phyloP scores from a whole-genome alignment of 2,113 vertebrate species.

The Anser brachyrhynchus region DNA sequence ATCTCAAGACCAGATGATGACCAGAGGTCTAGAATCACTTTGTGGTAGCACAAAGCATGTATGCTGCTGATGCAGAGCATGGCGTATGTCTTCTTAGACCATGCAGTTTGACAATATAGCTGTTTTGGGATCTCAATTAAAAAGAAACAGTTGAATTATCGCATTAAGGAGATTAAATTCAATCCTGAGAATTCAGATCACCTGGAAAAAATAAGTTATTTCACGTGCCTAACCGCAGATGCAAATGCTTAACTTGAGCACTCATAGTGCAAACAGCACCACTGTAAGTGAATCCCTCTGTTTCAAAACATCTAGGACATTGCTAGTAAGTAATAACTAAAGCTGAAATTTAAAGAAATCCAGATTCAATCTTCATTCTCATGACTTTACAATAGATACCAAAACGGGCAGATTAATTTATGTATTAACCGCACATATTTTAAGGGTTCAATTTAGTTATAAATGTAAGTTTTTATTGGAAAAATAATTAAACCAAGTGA shows the following conservation, averaged over 20 bases:
- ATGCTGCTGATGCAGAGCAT: neutral
- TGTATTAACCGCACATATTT: neutral
- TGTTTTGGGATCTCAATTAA: neutral
- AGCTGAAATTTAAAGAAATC: neutral
- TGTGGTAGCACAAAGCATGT: neutral
- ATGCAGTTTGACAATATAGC: neutral
- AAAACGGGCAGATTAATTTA: neutral
- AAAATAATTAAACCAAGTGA: neutral
- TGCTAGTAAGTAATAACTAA: neutral
- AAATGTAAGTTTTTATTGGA: neutral
- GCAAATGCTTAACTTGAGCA: neutral
- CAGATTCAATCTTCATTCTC: neutral
- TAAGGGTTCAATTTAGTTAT: neutral
- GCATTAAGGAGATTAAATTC: neutral
- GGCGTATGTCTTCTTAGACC: neutral
- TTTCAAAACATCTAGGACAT: neutral
- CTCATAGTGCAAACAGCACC: neutral
- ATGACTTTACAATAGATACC: neutral
- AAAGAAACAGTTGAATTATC: neutral
- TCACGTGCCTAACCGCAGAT: neutral
- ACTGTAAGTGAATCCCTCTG: neutral
- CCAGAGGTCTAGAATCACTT: neutral
- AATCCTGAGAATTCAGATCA: neutral
- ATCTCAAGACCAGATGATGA: neutral
- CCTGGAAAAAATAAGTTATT: neutral